Evolutionary conservation across 2,797 vertebrate species (phyloP).

Genomic region (Acipenser oxyrinchus): DNA sequence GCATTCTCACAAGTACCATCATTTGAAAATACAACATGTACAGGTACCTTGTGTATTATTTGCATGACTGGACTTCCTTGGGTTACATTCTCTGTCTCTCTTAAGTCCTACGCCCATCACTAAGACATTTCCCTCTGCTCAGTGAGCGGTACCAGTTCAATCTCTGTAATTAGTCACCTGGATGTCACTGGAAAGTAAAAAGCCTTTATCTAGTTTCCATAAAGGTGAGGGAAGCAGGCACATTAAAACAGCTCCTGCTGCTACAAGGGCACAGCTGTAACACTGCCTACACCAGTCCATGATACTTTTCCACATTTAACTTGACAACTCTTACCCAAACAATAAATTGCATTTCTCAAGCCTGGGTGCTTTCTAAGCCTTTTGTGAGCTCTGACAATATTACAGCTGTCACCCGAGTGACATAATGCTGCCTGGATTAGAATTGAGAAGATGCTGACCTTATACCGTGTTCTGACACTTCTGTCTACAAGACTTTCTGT

Average conservation of each 20-base stretch:
- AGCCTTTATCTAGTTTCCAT: neutral
- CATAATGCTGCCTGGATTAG: constrained; percentile 1
- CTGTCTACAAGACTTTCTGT: neutral
- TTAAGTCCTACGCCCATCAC: too few species aligned
- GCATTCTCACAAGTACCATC: too few species aligned
- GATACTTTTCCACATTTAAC: constrained; percentile 2
- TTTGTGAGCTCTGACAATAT: constrained; percentile 3
- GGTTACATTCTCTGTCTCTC: too few species aligned
- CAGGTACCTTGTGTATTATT: too few species aligned
- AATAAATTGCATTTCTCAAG: constrained; percentile 4
- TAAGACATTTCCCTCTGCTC: too few species aligned
- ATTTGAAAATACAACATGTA: too few species aligned
- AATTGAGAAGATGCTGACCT: neutral
- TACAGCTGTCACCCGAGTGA: neutral
- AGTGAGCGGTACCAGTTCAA: too few species aligned
- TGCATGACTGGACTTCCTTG: too few species aligned
- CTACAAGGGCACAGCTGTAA: neutral
- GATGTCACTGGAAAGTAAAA: neutral
- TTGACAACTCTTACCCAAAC: constrained; percentile 4
- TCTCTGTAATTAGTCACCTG: too few species aligned
- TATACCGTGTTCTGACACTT: neutral
- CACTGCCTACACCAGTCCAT: neutral
- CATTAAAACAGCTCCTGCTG: neutral
- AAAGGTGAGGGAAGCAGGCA: neutral
- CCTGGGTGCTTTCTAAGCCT: constrained; percentile 2